A percentile compares a stretch with the other conserved stretches of the same genome.
Evolutionary conservation across 2,797 vertebrate species (phyloP).

Genomic region (Halcyon badia): DNA sequence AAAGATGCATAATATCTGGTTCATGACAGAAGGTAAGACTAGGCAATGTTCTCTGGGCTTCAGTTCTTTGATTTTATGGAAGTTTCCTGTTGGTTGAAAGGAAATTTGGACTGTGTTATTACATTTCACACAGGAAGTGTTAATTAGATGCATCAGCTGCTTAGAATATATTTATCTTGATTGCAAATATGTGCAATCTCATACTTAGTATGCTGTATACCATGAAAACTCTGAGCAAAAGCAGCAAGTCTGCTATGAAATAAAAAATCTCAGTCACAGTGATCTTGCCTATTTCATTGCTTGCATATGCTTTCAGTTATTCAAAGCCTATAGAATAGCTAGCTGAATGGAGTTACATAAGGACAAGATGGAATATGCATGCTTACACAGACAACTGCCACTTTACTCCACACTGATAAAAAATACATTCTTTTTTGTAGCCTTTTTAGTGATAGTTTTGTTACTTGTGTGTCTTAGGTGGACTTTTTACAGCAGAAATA

Average conservation of each 20-base stretch:
- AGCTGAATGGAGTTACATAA: not conserved
- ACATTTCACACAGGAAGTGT: not conserved
- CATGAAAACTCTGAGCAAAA: not conserved
- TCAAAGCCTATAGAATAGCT: not conserved
- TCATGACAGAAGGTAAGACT: not conserved
- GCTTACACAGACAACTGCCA: not conserved
- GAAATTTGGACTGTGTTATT: not conserved
- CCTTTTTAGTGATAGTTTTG: not conserved
- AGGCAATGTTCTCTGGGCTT: not conserved
- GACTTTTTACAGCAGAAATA: not conserved
- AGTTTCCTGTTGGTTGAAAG: not conserved
- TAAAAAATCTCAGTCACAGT: not conserved
- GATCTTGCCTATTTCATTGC: not conserved
- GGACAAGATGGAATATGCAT: not conserved
- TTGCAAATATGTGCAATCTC: not conserved
- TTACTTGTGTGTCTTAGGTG: not conserved
- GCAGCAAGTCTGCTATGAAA: not conserved
- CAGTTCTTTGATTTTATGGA: not conserved
- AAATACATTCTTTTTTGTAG: fast-evolving
- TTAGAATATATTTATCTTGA: not conserved
- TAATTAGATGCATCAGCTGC: not conserved
- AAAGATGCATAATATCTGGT: not conserved
- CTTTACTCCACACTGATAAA: not conserved
- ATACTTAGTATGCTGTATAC: not conserved
- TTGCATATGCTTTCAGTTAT: not conserved